Base-by-base conservation (phyloP, 2,888 invertebrate species). In the Epirrhoe tristata region DNA sequence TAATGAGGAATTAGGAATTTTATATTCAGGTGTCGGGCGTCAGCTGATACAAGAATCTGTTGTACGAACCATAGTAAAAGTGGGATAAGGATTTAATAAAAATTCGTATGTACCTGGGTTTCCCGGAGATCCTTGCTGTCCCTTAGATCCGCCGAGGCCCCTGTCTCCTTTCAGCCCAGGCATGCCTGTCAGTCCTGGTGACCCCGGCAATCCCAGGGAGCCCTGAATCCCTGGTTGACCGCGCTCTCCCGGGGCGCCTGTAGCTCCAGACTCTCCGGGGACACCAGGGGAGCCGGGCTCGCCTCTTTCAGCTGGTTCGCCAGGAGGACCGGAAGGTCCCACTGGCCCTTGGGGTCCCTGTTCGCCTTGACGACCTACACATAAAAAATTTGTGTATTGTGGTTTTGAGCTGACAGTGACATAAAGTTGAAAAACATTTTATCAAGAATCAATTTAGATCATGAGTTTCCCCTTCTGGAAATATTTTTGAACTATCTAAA, bases 271-370 rank as follows among this genome's bases (percentile, higher is more conserved):
- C 77, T 96, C 96, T 43, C 96, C 96, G 6, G 96, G 94, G 0
- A 94, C 86, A 0, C 97, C 97, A 0, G 96, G 95, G 5, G 94
- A 88, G 3, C 97, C 97, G 0, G 96, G 94, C 77, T 97, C 97
- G 17, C 97, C 97, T 78, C 97, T 91, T 84, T 97, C 97, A 0
- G 96, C 97, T 54, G 96, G 95, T 85, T 97, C 97, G 14, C 97
- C 97, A 0, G 96, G 96, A 0, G 96, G 96, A 1, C 97, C 97
- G 0, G 94, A 92, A 0, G 96, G 95, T 4, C 97, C 97, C 24
- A 96, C 86, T 14, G 95, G 94, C n/a, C 97, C 97, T 82, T 96
- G 96, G 0, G 94, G 95, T 0, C 97, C 97, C 81, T 97, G 95
- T 79, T 97, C 97, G 70, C 97, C 97, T 84, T 94, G 94, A 66